Evolutionary conservation across 2,888 invertebrate species (phyloP), one percentile per base, ranked within the genome.

Genomic region (Yponomeuta sedellus): DNA sequence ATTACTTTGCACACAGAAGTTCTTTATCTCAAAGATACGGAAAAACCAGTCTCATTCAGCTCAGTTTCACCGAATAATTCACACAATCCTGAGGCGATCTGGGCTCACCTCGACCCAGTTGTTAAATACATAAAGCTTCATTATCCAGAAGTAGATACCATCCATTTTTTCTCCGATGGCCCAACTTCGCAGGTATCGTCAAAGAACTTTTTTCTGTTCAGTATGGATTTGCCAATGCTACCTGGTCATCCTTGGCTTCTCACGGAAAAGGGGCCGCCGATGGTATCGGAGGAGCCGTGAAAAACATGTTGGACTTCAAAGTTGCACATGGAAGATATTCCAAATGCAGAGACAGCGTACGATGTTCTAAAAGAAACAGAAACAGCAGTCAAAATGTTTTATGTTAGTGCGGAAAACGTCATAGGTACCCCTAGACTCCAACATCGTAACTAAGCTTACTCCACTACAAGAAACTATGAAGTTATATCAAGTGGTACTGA

Each of bases 91-190:
- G 69, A 69, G 28, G 67, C 69, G 10, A 72, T 72, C 40, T 72
- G 72, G 72, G 70, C 69, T 6, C 71, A 71, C 34, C 67, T 71
- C 6, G 66, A 70, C 25, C 70, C 71, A 10, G 52, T 71, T 52
- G 59, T 71, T 39, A 64, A 68, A 52, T 57, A 67, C 40, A 66
- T 70, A 16, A 69, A 68, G 65, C 64, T 12, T 65, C 28, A 34
- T 58, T 66, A 68, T 58, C 67, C 67, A 22, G 64, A 69, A 22
- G 25, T 69, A 5, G n/a, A 40, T 61, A 68, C 67, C 56, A 11
- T 68, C 20, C 66, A 69, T 63, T 65, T 65, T 61, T 40, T 44
- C 19, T 66, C 66, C n/a, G 66, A 66, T 12, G 66, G 66, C 8
- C 62, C 62, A 2, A 52, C 62, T n/a, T 10, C 20, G 28, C 61